phyloP scores from a whole-genome alignment of 1,140 invertebrate species.

The Drosophila murphyi region DNA sequence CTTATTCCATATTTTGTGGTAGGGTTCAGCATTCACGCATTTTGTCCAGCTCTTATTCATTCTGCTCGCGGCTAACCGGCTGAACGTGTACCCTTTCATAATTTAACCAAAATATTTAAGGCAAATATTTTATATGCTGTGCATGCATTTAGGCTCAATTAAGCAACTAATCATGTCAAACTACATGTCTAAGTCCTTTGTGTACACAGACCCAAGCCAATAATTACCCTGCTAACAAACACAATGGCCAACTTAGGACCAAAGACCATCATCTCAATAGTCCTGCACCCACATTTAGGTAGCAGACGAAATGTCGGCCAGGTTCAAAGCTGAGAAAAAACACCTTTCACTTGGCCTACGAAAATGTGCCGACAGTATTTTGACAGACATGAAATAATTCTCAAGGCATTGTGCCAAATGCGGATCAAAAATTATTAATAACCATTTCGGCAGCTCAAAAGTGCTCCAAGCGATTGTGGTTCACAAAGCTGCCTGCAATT shows the following conservation, averaged over 20 bases:
- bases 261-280: slow-evolving; percentile 22
- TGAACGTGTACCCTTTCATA: slow-evolving; percentile 62
- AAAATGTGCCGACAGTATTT: slow-evolving; percentile 72
- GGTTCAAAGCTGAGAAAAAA: slow-evolving; percentile 55
- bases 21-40: slow-evolving; percentile 10
- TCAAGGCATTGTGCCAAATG: slow-evolving; percentile 1
- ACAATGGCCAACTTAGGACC: slow-evolving; percentile 24
- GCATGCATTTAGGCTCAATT: slow-evolving; percentile 78
- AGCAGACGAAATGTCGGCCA: slow-evolving; percentile 50
- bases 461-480: neutral
- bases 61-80: neutral
- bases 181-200: slow-evolving; percentile 69
- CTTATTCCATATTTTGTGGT: neutral
- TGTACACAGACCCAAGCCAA: slow-evolving; percentile 27
- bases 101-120: slow-evolving; percentile 80
- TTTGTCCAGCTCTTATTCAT: neutral
- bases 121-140: slow-evolving; percentile 78
- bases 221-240: slow-evolving; percentile 36
- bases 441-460: neutral
- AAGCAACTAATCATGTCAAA: slow-evolving; percentile 73
- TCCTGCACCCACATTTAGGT: slow-evolving; percentile 55
- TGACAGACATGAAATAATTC: slow-evolving; percentile 52
- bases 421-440: neutral
- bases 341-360: slow-evolving; percentile 31
- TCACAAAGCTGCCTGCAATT: slow-evolving; percentile 7